Evolutionary conservation across 2,113 vertebrate genomes (phyloP).

Genomic region (Oncorhynchus gorbuscha): DNA sequence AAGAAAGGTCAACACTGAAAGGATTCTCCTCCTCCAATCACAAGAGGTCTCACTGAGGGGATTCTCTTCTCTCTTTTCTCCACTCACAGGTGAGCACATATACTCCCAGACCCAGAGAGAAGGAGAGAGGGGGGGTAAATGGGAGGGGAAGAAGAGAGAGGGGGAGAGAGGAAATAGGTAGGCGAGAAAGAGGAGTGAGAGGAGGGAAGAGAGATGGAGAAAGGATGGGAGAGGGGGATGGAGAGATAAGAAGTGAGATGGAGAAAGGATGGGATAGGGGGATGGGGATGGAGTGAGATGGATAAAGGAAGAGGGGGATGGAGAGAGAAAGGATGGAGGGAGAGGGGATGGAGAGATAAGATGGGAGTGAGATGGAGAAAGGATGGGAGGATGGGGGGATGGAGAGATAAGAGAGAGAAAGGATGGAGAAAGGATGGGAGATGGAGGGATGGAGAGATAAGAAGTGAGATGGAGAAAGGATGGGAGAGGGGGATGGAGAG

Average conservation of each 20-base stretch:
- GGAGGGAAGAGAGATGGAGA: neutral
- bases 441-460: no score
- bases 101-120: neutral
- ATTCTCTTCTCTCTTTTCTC: constrained; percentile 22
- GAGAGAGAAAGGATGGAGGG: constrained; percentile 8
- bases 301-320: no score
- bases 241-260: neutral
- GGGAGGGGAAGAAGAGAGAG: neutral
- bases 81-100: neutral
- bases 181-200: no score
- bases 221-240: no score
- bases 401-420: no score
- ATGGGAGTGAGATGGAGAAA: neutral
- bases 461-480: no score
- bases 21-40: constrained; percentile 62
- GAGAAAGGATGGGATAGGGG: no score
- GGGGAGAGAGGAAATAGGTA: no score
- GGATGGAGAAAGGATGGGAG: neutral
- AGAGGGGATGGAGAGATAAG: constrained; percentile 12
- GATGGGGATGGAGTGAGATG: no score
- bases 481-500: no score
- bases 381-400: no score
- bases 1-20: constrained; percentile 63
- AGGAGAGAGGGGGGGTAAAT: neutral
- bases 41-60: constrained; percentile 28